A percentile compares a stretch with the other conserved stretches of the same genome.
Evolutionary conservation across 2,113 vertebrate species (phyloP).

Genomic region (Dipodomys merriami): DNA sequence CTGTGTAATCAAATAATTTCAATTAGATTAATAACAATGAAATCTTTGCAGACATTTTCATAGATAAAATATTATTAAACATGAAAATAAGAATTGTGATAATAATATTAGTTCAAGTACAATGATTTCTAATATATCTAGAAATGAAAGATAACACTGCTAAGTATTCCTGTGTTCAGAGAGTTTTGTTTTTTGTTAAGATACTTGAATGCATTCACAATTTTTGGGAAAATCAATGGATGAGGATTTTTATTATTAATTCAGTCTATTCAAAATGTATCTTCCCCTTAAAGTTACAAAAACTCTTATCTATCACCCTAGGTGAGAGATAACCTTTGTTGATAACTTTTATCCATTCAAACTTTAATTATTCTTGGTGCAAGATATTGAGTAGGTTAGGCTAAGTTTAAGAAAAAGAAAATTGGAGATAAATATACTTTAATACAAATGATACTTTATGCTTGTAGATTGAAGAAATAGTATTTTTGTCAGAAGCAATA

Average conservation of each 20-base stretch:
- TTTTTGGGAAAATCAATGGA: slow-evolving; percentile 48
- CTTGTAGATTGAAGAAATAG: not conserved
- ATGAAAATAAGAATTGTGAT: slow-evolving; percentile 37
- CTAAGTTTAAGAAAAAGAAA: slow-evolving; percentile 10
- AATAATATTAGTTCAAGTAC: slow-evolving; percentile 48
- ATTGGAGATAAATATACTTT: not conserved
- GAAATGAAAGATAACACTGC: slow-evolving; percentile 33
- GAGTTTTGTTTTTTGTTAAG: slow-evolving; percentile 34
- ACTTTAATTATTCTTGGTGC: not conserved
- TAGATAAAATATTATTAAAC: slow-evolving; percentile 64
- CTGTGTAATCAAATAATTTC: slow-evolving; percentile 60
- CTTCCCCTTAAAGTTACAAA: slow-evolving; percentile 7
- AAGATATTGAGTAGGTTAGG: not conserved
- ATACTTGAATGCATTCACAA: not conserved
- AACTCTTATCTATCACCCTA: not conserved
- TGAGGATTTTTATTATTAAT: slow-evolving; percentile 47
- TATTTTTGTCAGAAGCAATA: not conserved
- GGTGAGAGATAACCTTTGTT: no score
- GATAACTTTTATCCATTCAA: not conserved
- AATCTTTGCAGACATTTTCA: slow-evolving; percentile 51
- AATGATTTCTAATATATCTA: slow-evolving; percentile 33
- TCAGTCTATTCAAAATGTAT: slow-evolving; percentile 16
- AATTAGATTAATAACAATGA: slow-evolving; percentile 58
- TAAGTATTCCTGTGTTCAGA: not conserved
- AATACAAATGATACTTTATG: not conserved